Base-by-base conservation (phyloP, 2,113 vertebrate species). In the Cygnus atratus region DNA sequence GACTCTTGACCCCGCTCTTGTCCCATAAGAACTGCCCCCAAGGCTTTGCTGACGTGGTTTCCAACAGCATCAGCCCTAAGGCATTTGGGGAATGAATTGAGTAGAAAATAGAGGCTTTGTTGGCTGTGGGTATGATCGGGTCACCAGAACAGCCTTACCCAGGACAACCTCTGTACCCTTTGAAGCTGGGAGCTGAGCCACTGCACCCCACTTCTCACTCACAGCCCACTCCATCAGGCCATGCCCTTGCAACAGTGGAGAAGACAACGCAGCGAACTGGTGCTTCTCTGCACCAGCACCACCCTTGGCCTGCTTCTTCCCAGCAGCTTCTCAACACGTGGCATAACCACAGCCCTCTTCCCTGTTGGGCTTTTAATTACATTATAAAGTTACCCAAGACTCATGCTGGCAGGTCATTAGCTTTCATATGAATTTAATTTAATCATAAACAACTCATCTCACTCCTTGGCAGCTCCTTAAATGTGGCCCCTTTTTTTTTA, bases 361-460 rank as follows among this genome's bases (percentile, higher is more conserved):
- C 92, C 88, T 5, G 1, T 55, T 80, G 82, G 87, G 87, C 74
- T 89, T 91, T 94, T 96, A 95, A 93, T 96, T 97, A 75, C 84
- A 50, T 94, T 97, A 87, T 88, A 96, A 93, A 97, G 79, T 94
- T 88, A 92, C 93, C 57, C 91, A 43, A 92, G 61, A 86, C 80
- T 95, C 71, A 31, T 88, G 35, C 92, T 91, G 73, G 90, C 88
- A 94, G 88, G 88, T 92, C 92, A 93, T 95, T 96, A 83, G 88
- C 77, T 94, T 96, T 90, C 70, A 90, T 82, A 93, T 85, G 80
- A 94, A 94, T 96, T 95, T 93, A 92, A 94, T 96, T 96, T 88
- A 85, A 96, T 93, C 87, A 94, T 87, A 92, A 97, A 91, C 87
- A 95, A 91, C 94, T 91, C 87, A 82, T 94, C 91, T 96, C 72